Evolutionary conservation across 1,140 invertebrate genomes (phyloP), one percentile per base, ranked within the genome.

Genomic region (Gryon sp.): DNA sequence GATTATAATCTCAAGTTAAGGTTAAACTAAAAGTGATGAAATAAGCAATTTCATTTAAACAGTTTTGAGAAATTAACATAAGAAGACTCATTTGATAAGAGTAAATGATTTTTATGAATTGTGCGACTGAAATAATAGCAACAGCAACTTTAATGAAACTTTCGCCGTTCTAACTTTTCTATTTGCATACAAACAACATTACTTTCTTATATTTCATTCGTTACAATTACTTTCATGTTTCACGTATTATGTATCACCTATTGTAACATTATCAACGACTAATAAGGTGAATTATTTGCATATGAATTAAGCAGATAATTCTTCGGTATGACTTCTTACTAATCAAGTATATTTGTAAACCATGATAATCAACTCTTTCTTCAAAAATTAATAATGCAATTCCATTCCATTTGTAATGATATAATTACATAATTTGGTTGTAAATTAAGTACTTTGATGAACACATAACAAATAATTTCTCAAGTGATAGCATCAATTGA

Each of bases 151-250:
- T 38, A 52, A 55, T 18, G 32, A 22, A 40, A 40, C 2, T 28
- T 19, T n/a, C 16, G 2, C 26, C n/a, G n/a, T 26, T 4, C 34
- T 20, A 55, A 55, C 34, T 55, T 55, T 26, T 14, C 11, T 38
- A 55, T 55, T 55, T 40, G 50, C 50, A 55, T 55, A 55, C 50
- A 55, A 55, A 55, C 34, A 55, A 12, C 50, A 55, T 55, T 38
- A 55, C 5, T 55, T 55, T 26, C 50, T 55, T 55, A 40, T 55
- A 55, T 16, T 55, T 40, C 14, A 15, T 14, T 55, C 34, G 34
- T 55, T 40, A 40, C 32, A 55, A 26, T 26, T 55, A 55, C 11
- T 40, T 55, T 55, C 50, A 40, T 40, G 32, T 26, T 40, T 16
- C 14, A 8, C 50, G 3, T 48, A 48, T 30, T 24, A n/a, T 16